phyloP scores from a whole-genome alignment of 2,113 vertebrate genomes.

The Pantherophis guttatus region DNA sequence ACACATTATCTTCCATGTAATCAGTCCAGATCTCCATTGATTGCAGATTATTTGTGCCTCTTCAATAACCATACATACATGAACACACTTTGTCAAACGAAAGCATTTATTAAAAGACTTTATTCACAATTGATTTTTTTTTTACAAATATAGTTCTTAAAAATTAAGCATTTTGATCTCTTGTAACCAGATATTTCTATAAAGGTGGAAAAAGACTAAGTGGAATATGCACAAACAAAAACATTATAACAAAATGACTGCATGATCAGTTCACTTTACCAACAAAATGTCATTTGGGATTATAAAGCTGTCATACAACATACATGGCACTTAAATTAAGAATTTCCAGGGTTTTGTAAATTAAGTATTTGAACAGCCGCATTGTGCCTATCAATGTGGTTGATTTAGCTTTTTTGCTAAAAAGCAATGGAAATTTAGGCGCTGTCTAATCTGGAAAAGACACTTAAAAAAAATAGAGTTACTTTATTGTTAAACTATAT shows the following conservation, averaged over 20 bases:
- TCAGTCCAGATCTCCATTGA: neutral
- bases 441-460: slow-evolving; percentile 37
- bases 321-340: slow-evolving; percentile 54
- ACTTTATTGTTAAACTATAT: slow-evolving; percentile 14
- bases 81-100: slow-evolving; percentile 46
- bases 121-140: slow-evolving; percentile 95
- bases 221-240: slow-evolving; percentile 82
- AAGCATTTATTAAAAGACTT: slow-evolving; percentile 92
- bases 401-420: neutral
- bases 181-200: slow-evolving; percentile 85
- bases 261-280: slow-evolving; percentile 61
- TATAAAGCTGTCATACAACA: slow-evolving; percentile 70
- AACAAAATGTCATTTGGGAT: slow-evolving; percentile 62
- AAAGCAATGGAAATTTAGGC: slow-evolving; percentile 37
- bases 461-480: neutral
- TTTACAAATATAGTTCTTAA: slow-evolving; percentile 99
- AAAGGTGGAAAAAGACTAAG: slow-evolving; percentile 83
- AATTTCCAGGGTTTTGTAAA: slow-evolving; percentile 47
- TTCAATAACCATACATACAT: neutral
- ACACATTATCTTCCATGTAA: neutral
- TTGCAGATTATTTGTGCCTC: neutral
- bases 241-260: slow-evolving; percentile 72
- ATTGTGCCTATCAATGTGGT: slow-evolving; percentile 26
- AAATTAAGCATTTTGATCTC: slow-evolving; percentile 94
- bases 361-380: slow-evolving; percentile 45